These are phyloP conservation scores for Drosophila kurseongensis DNA, from an alignment of 1,140 invertebrate species.

Conservation along the genomic window DNA sequence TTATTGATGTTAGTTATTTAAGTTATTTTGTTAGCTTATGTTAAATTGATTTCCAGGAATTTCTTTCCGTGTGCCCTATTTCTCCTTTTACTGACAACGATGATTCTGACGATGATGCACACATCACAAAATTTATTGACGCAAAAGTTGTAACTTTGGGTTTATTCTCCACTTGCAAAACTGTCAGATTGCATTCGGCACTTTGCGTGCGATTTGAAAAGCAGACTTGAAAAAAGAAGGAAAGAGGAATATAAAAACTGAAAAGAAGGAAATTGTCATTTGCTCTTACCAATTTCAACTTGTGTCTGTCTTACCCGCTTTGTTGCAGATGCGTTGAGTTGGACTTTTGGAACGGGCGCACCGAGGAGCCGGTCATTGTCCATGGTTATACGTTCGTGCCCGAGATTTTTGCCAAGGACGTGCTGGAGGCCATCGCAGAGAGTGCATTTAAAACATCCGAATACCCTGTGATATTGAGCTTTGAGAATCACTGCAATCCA, in stretches of 20 bases:
- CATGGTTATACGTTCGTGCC: conserved; percentile 99
- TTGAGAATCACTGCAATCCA: conserved; percentile 99
- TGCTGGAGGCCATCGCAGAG: conserved; percentile 98
- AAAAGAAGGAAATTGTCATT: conserved; percentile 41
- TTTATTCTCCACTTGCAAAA: conserved; percentile 36
- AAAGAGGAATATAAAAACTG: conserved; percentile 1
- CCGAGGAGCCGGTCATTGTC: conserved; percentile 98
- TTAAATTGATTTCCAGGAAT: neutral
- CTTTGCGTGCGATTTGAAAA: conserved; percentile 33
- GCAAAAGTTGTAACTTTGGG: conserved; percentile 54
- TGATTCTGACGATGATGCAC: conserved; percentile 38
- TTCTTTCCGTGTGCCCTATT: neutral
- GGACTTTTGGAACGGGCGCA: conserved; percentile 98
- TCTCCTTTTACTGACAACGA: conserved; percentile 2
- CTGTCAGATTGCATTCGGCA: conserved; percentile 35
- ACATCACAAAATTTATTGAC: conserved; percentile 75
- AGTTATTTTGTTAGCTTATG: conserved; percentile 1
- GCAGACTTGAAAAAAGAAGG: neutral
- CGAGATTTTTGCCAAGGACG: conserved; percentile 97
- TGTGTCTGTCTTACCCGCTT: neutral
- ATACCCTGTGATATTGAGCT: conserved; percentile 97
- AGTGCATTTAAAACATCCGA: conserved; percentile 99
- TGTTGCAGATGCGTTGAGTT: conserved; percentile 93
- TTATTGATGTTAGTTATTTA: neutral
- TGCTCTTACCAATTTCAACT: conserved; percentile 46